A percentile compares a stretch with the other conserved stretches of the same genome.
Evolutionary conservation across 2,888 invertebrate genomes (phyloP).

Genomic region (Trissolcus brochymenae): DNA sequence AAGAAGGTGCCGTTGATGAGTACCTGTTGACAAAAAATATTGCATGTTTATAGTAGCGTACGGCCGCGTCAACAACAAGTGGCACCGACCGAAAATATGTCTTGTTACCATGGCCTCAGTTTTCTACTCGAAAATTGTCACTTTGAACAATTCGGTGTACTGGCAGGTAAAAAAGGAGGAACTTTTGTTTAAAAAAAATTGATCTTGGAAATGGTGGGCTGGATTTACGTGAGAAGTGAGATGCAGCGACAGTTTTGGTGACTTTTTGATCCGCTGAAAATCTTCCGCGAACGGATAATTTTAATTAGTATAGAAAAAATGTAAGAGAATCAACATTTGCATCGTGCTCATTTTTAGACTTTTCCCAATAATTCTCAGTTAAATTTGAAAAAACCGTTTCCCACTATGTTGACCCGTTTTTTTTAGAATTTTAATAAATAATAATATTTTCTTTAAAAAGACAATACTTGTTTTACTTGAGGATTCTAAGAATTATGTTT

Average conservation of each 20-base stretch:
- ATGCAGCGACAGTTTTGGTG: too few species aligned
- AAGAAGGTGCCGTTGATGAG: conserved; percentile 62
- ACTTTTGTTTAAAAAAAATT: too few species aligned
- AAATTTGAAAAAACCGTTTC: neutral
- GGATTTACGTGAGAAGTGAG: too few species aligned
- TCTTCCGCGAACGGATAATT: conserved; percentile 49
- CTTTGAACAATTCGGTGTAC: conserved; percentile 11
- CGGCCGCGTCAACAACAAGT: neutral
- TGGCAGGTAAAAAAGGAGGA: too few species aligned
- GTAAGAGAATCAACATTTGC: conserved; percentile 72
- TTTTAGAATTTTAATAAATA: too few species aligned
- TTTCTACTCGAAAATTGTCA: conserved; percentile 8
- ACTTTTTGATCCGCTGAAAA: conserved; percentile 50
- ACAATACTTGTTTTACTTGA: too few species aligned
- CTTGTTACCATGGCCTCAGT: neutral
- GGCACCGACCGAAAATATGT: conserved; percentile 30
- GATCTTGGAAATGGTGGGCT: too few species aligned
- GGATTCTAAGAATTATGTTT: too few species aligned
- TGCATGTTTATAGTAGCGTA: conserved; percentile 11
- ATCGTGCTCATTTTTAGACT: conserved; percentile 49
- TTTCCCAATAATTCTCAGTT: neutral
- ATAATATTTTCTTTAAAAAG: too few species aligned
- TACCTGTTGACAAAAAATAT: conserved; percentile 70
- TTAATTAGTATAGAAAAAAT: conserved; percentile 58
- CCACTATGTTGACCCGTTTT: too few species aligned